These are phyloP conservation scores for Synanthedon andrenaeformis DNA, from an alignment of 2,888 invertebrate species.

Conservation along the genomic window DNA sequence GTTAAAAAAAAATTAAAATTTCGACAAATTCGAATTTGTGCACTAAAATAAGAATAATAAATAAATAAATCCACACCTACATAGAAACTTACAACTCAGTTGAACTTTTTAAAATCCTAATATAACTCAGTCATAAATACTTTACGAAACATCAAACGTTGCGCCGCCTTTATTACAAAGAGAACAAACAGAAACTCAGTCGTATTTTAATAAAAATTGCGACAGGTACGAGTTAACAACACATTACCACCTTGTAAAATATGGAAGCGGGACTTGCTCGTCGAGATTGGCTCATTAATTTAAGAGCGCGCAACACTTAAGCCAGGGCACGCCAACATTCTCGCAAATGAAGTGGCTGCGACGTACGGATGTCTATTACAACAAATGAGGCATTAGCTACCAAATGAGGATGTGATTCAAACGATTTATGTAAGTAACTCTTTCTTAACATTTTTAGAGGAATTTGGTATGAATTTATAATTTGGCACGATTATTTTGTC, in stretches of 20 bases:
- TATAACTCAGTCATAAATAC: too few species aligned
- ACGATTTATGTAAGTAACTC: not conserved
- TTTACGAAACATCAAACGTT: not conserved
- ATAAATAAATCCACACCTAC: too few species aligned
- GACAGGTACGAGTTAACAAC: constrained; percentile 17
- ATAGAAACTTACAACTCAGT: too few species aligned
- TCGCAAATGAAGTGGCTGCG: constrained; percentile 64
- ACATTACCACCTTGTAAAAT: constrained; percentile 68
- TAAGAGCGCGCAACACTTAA: constrained; percentile 68
- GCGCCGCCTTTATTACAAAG: not conserved
- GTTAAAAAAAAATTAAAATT: too few species aligned
- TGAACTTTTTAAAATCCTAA: too few species aligned
- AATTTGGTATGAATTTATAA: too few species aligned
- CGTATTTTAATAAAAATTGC: not conserved
- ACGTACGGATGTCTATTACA: constrained; percentile 17
- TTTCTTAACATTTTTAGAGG: too few species aligned
- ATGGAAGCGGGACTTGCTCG: constrained; percentile 51
- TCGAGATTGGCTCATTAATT: constrained; percentile 69
- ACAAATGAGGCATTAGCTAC: constrained; percentile 9
- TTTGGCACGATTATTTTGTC: too few species aligned
- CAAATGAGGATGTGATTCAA: not conserved
- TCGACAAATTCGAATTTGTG: too few species aligned
- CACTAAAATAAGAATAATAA: too few species aligned
- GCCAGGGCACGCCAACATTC: constrained; percentile 62
- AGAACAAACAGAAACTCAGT: not conserved